Percentiles rank a stretch among this genome's conserved stretches.
Evolutionary conservation across 2,113 vertebrate genomes (phyloP).

Genomic region (Neogobius melanostomus): DNA sequence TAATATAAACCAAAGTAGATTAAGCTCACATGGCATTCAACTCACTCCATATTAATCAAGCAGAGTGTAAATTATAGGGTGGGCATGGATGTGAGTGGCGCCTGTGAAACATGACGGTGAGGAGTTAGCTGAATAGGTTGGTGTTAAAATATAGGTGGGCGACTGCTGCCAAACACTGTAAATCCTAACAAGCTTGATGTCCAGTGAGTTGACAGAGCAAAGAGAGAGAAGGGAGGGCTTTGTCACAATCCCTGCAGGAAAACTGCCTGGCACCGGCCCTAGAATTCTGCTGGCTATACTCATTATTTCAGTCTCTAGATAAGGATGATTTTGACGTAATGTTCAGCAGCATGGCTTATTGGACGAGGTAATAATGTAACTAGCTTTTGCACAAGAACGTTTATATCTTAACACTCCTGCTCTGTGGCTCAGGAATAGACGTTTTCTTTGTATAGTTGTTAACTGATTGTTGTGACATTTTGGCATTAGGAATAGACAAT

Average conservation of each 20-base stretch:
- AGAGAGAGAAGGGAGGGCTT: conserved; percentile 35
- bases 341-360: conserved; percentile 44
- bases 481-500: too few species aligned
- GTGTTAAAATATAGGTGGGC: conserved; percentile 54
- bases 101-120: conserved; percentile 33
- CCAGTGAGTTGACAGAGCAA: conserved; percentile 44
- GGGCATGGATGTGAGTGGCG: conserved; percentile 14
- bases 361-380: conserved; percentile 27
- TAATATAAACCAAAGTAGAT: not conserved
- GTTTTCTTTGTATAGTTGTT: not conserved
- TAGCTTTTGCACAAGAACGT: conserved; percentile 16
- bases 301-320: conserved; percentile 63
- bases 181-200: conserved; percentile 52
- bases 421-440: not conserved
- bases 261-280: conserved; percentile 51
- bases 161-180: conserved; percentile 53
- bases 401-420: conserved; percentile 1
- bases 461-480: too few species aligned
- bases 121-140: conserved; percentile 42
- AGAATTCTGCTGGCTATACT: conserved; percentile 56
- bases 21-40: not conserved
- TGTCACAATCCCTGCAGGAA: conserved; percentile 63
- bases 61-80: not conserved
- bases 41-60: conserved; percentile 13
- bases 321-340: conserved; percentile 59